Percentiles rank a stretch among this genome's conserved stretches.
Evolutionary conservation across 1,140 invertebrate species (phyloP).

Genomic region (Euura lappo): DNA sequence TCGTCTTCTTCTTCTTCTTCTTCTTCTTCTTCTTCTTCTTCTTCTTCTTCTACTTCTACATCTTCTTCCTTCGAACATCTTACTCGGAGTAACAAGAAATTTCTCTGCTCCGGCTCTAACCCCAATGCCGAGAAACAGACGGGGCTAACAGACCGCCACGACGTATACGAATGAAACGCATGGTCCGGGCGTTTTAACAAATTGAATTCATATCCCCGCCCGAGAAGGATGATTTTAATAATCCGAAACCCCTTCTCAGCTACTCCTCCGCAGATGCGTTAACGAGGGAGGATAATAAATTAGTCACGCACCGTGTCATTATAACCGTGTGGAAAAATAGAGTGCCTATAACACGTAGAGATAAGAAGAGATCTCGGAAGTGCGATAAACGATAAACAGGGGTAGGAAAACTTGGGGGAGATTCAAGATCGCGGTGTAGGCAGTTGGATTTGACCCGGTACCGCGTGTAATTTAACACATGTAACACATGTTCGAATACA

Average conservation of each 20-base stretch:
- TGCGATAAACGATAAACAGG: neutral
- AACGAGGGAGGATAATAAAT: slow-evolving; percentile 5
- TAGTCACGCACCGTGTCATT: neutral
- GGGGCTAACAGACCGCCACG: too few relatives aligned
- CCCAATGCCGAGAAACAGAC: too few relatives aligned
- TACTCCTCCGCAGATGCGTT: neutral
- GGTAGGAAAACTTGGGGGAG: too few relatives aligned
- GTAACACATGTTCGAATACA: too few relatives aligned
- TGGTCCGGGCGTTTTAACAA: too few relatives aligned
- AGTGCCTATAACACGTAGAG: neutral
- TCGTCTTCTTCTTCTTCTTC: slow-evolving; percentile 15
- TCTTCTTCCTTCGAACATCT: slow-evolving; percentile 5
- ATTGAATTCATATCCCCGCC: too few relatives aligned
- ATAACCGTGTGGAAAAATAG: neutral
- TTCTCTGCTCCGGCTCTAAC: too few relatives aligned
- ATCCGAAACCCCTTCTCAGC: neutral
- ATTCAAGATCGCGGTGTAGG: too few relatives aligned
- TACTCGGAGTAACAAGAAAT: neutral
- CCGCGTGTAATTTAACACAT: too few relatives aligned
- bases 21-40: slow-evolving; percentile 15
- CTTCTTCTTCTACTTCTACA: slow-evolving; percentile 19
- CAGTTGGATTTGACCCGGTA: too few relatives aligned
- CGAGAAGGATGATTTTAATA: too few relatives aligned
- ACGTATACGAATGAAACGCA: too few relatives aligned
- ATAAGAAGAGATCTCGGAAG: neutral